phyloP scores from a whole-genome alignment of 2,113 vertebrate species.

The Sebastes schlegelii region DNA sequence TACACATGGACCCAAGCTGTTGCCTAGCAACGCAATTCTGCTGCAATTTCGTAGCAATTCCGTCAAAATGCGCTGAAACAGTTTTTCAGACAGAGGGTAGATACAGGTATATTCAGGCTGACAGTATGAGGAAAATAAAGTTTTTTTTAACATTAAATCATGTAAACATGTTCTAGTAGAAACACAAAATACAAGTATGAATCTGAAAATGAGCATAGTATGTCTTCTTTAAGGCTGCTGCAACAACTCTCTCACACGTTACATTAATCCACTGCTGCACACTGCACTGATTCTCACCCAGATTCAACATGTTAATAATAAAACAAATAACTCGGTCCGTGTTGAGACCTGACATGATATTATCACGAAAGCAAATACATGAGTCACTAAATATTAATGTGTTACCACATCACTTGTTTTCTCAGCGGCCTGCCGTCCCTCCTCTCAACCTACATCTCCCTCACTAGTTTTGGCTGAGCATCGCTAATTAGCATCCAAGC shows the following conservation, averaged over 20 bases:
- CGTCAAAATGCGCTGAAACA: no score
- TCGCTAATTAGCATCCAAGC: conserved; percentile 29
- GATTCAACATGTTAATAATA: no score
- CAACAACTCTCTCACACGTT: not conserved
- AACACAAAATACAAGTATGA: not conserved
- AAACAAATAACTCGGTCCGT: not conserved
- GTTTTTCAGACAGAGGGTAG: not conserved
- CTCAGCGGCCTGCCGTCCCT: not conserved
- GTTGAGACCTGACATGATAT: conserved; percentile 3
- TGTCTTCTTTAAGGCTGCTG: not conserved
- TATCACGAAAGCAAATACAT: not conserved
- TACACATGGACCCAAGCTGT: no score
- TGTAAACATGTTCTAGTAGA: not conserved
- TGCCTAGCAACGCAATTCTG: no score
- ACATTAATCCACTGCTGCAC: no score
- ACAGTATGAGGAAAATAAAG: not conserved
- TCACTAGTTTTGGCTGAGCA: conserved; percentile 19
- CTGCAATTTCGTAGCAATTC: no score
- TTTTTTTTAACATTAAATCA: not conserved
- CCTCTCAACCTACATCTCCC: not conserved
- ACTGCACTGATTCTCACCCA: no score
- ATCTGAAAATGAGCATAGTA: not conserved
- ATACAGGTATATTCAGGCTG: not conserved
- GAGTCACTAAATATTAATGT: not conserved
- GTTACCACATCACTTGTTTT: not conserved